phyloP scores from a whole-genome alignment of 2,113 vertebrate species.

The Bambusicola thoracicus region DNA sequence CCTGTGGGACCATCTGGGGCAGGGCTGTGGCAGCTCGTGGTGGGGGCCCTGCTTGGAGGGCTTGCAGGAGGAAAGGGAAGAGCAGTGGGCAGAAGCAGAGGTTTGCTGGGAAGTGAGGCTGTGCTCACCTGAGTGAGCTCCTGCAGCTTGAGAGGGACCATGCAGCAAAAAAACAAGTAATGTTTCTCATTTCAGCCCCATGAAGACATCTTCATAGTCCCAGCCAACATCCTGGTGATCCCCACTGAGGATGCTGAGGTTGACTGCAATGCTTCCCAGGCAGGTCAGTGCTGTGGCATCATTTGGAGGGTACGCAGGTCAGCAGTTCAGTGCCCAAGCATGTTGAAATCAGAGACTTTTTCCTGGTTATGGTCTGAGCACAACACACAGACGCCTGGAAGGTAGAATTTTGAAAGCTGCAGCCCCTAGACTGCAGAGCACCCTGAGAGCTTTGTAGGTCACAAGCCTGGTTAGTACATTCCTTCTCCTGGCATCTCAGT shows the following conservation, averaged over 20 bases:
- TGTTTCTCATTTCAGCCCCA: neutral
- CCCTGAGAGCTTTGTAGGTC: neutral
- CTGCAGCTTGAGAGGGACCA: neutral
- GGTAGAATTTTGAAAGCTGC: neutral
- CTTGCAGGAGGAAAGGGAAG: neutral
- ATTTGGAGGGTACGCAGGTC: neutral
- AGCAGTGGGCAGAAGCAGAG: neutral
- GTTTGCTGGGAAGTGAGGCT: neutral
- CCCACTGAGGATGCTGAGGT: neutral
- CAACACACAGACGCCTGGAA: neutral
- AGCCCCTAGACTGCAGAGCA: neutral
- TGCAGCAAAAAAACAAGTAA: fast-evolving
- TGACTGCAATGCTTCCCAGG: neutral
- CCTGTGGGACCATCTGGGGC: neutral
- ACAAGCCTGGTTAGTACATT: neutral
- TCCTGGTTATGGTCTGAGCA: neutral
- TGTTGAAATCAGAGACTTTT: neutral
- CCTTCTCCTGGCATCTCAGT: neutral
- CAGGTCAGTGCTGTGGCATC: neutral
- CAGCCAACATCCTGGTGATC: neutral
- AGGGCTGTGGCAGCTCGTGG: fast-evolving
- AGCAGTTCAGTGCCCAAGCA: neutral
- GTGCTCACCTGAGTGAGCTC: neutral
- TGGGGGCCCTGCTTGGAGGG: neutral
- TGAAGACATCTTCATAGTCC: neutral